These are phyloP conservation scores for Loxodonta africana DNA, from an alignment of 2,113 vertebrate species.

Conservation along the genomic window DNA sequence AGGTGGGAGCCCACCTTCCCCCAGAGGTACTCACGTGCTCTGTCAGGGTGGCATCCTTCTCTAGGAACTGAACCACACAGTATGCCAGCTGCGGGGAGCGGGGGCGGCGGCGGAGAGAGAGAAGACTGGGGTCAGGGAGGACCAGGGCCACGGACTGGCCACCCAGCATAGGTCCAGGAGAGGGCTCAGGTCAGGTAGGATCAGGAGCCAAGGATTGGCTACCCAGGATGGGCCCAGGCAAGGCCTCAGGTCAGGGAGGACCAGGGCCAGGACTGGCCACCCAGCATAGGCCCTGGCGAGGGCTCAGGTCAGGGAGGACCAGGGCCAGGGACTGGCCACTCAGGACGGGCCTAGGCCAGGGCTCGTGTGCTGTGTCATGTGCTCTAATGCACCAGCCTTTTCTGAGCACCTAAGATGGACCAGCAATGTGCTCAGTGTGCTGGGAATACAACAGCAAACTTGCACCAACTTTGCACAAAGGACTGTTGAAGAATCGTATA, in stretches of 20 bases:
- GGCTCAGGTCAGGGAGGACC: too few species aligned
- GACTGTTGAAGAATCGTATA: not conserved
- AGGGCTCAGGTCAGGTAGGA: not conserved
- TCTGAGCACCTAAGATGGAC: not conserved
- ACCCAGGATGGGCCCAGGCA: too few species aligned
- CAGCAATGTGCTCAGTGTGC: not conserved
- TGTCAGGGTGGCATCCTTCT: constrained; percentile 95
- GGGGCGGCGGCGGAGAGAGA: not conserved
- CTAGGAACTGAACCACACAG: constrained; percentile 96
- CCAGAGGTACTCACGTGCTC: constrained; percentile 92
- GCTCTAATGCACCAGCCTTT: not conserved
- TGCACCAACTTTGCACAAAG: not conserved
- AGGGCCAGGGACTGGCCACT: too few species aligned
- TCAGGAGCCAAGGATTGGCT: not conserved
- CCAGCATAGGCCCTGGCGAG: too few species aligned
- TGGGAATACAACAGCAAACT: not conserved
- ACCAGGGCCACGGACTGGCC: not conserved
- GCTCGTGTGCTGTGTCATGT: not conserved
- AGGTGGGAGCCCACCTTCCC: not conserved
- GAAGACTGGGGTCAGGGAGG: not conserved
- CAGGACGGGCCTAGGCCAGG: too few species aligned
- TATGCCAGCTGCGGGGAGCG: constrained; percentile 91
- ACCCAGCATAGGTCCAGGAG: not conserved
- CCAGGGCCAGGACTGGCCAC: too few species aligned
- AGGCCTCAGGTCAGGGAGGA: not conserved